Base-by-base conservation (phyloP, 64 coral and sea anemone genomes). In the Stichodactyla mertensii region DNA sequence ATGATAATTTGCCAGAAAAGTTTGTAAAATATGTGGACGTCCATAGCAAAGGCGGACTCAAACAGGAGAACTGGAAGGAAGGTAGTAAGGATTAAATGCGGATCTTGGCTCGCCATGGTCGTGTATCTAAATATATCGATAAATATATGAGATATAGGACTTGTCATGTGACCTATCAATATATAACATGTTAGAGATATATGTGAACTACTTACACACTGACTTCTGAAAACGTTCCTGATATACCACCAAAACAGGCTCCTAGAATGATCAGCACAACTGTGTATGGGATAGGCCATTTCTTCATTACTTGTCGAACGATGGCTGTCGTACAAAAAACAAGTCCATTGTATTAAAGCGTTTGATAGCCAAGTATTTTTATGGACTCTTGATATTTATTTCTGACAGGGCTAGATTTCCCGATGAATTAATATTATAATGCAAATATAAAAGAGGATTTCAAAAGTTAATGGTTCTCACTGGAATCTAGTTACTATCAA, bases 11-110 rank as follows among this genome's bases (percentile, higher is more conserved):
- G 95, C 52, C 92, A 98, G 80, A 98, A 98, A 87, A 98, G 91
- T 54, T 93, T 91, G 87, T 98, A 98, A 61, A 98, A 98, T 5
- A 93, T 98, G 62, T 98, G 95, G 10, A 98, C 95, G 79, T 98
- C 95, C 95, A 98, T 98, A 8, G 95, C 95, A 84, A 98, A 98
- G 13, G 95, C 95, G 7, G 95, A 98, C 81, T 98, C 95, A 84
- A 98, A 98, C 1, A 98, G 89, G 0, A 98, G 89, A 64, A 98
- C 95, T 20, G 95, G 95, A 16, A 98, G 84, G 74, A 98, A 98
- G 11, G 95, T 83, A 51, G 92, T 98, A 5, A 98, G 61, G 52
- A 98, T 98, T 4, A 98, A 84, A 55, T 98, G 95, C 11, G 95
- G 95, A 26, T 98, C 79, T 77, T 91, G 82, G 23, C 89, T 98